Evolutionary conservation across 2,888 invertebrate genomes (phyloP), one percentile per base, ranked within the genome.

Genomic region (Drosophila diplacantha): DNA sequence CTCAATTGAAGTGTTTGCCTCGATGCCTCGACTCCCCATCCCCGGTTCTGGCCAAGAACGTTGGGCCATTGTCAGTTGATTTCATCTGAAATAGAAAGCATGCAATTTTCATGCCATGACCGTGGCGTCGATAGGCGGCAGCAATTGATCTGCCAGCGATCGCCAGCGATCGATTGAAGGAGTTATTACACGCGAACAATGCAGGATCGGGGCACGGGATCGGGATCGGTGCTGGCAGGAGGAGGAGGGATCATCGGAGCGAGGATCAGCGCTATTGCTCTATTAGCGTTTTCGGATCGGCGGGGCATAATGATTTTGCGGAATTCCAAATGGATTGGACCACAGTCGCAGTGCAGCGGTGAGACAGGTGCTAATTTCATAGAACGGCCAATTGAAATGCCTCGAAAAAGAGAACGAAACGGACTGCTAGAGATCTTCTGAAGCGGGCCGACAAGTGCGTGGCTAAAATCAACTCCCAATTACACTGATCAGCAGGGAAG

Each of bases 281-380:
- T 81, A 84, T 81, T 81, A 81, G 73, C 67, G 69, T 73, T 80
- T 83, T 75, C 75, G 81, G 56, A 71, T 20, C 44, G 78, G 69
- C 74, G 79, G 74, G 70, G 75, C 79, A 75, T 80, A 80, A 85
- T 85, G 81, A 85, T 85, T 85, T 83, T 78, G 83, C 84, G 75
- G 81, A 86, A 84, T 84, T 86, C 80, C 75, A 84, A 83, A 74
- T 82, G 75, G 82, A 77, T 80, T 80, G 81, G 76, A 51, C 46
- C 68, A 55, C 55, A 66, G 65, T 39, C 39, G 49, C 57, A 49
- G 55, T 43, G 49, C 39, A 44, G 34, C 65, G 52, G 51, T 43
- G 66, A 68, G 81, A 84, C 84, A 85, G 84, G 86, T 86, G 85
- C 84, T 87, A 86, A 87, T 85, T 82, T 83, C 77, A 75, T 79